These are phyloP conservation scores for Nannoperca obscura DNA, from an alignment of 2,797 vertebrate genomes.

Conservation along the genomic window DNA sequence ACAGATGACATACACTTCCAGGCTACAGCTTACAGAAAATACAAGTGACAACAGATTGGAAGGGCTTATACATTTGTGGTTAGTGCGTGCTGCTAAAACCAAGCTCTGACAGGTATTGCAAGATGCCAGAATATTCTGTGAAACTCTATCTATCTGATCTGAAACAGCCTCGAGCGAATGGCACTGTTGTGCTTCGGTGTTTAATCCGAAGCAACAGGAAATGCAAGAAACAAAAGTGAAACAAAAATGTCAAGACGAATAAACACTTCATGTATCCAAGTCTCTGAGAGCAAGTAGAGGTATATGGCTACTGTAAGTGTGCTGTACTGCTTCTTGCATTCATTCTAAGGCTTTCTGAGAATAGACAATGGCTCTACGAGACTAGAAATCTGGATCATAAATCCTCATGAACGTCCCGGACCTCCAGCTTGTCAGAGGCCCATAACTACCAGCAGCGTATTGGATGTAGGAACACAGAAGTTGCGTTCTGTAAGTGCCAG, in stretches of 20 bases:
- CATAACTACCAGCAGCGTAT: neutral
- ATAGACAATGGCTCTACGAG: neutral
- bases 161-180: neutral
- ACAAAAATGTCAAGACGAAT: neutral
- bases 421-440: neutral
- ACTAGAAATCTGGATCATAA: neutral
- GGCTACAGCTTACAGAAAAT: neutral
- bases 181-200: neutral
- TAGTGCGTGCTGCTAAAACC: neutral
- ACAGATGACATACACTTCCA: conserved; percentile 44
- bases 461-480: neutral
- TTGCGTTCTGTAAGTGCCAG: conserved; percentile 6
- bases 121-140: neutral
- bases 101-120: conserved; percentile 18
- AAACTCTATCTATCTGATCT: neutral
- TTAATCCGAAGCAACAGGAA: neutral
- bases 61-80: neutral
- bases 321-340: neutral
- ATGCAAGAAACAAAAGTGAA: neutral
- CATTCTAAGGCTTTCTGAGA: neutral
- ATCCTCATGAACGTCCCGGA: neutral
- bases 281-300: neutral
- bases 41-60: conserved; percentile 8
- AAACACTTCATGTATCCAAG: no score
- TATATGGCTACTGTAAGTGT: neutral